These are phyloP conservation scores for Tragelaphus buxtoni DNA, from an alignment of 2,113 vertebrate genomes.

Conservation along the genomic window DNA sequence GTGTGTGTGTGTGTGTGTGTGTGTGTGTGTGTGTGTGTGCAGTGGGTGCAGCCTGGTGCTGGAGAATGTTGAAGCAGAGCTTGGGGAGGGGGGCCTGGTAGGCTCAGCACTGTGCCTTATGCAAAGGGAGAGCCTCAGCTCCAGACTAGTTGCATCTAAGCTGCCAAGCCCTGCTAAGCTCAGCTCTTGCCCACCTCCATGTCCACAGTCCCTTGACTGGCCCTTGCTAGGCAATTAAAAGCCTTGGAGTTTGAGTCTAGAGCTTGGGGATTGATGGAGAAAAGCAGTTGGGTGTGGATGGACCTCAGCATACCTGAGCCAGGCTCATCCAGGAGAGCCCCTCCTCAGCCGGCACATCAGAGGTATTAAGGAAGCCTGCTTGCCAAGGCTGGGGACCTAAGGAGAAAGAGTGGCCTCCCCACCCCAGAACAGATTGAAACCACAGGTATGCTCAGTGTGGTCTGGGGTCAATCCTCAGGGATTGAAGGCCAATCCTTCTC, in stretches of 20 bases:
- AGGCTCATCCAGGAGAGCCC: neutral
- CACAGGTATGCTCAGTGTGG: neutral
- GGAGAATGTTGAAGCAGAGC: neutral
- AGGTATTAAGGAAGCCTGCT: neutral
- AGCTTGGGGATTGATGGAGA: neutral
- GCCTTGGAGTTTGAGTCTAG: neutral
- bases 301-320: neutral
- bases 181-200: neutral
- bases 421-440: neutral
- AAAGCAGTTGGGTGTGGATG: neutral
- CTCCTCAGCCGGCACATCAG: neutral
- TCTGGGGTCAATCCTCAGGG: neutral
- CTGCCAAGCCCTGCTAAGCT: neutral
- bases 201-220: neutral
- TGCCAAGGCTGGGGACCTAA: too few species aligned
- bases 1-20: neutral
- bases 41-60: neutral
- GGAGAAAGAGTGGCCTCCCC: neutral
- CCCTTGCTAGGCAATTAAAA: neutral
- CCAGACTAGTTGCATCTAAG: neutral
- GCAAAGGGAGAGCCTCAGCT: neutral
- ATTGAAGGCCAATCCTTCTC: neutral
- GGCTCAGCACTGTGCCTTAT: neutral
- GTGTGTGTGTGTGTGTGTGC: accelerated
- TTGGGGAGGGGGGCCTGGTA: neutral